These are phyloP conservation scores for Anomalospiza imberbis DNA, from an alignment of 2,797 vertebrate genomes.

Conservation along the genomic window DNA sequence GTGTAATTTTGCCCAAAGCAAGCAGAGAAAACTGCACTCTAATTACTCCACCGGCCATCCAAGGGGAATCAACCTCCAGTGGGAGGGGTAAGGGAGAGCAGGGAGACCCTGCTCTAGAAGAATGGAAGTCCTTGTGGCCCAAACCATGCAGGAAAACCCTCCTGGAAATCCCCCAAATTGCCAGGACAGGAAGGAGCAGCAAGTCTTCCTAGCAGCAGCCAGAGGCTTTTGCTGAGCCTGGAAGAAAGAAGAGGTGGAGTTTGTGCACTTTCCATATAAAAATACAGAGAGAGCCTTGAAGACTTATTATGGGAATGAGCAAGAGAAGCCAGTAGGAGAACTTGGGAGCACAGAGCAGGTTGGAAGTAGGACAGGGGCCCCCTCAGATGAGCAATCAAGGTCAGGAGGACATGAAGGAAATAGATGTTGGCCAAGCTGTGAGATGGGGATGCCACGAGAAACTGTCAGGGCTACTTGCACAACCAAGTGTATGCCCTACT, in stretches of 20 bases:
- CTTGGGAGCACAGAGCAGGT: neutral
- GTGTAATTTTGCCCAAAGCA: neutral
- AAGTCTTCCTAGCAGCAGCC: neutral
- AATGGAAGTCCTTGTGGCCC: neutral
- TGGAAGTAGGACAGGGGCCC: neutral
- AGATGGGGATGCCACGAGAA: neutral
- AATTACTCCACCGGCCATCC: neutral
- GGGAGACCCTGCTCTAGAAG: neutral
- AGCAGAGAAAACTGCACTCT: neutral
- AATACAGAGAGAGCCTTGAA: neutral
- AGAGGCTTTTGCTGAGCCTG: neutral
- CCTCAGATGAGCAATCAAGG: neutral
- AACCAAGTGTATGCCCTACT: fast-evolving
- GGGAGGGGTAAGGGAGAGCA: neutral
- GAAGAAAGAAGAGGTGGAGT: neutral
- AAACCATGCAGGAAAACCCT: neutral
- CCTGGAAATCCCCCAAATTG: neutral
- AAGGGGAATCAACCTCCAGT: neutral
- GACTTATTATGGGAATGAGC: neutral
- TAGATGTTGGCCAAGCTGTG: neutral
- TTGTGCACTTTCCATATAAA: neutral
- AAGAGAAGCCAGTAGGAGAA: neutral
- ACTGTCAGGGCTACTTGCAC: neutral
- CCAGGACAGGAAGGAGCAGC: neutral
- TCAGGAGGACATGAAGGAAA: neutral